Percentiles rank a stretch among this genome's conserved stretches.
phyloP scores from a whole-genome alignment of 2,113 vertebrate species.

The Petroica traversi region DNA sequence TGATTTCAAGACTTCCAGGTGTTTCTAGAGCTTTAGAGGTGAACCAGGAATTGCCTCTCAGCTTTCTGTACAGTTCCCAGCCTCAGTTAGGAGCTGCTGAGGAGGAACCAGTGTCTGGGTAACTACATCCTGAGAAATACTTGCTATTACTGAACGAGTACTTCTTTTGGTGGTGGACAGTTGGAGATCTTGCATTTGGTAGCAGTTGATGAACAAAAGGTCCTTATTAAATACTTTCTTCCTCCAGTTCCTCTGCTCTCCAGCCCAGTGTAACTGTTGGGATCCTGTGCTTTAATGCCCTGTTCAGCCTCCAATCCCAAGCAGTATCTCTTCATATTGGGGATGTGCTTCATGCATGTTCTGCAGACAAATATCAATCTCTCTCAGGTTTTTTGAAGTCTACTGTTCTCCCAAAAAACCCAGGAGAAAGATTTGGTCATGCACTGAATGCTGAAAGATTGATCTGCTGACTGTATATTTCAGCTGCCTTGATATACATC shows the following conservation, averaged over 20 bases:
- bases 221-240: not conserved
- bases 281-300: not conserved
- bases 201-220: not conserved
- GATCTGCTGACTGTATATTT: not conserved
- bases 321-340: not conserved
- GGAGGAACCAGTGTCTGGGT: not conserved
- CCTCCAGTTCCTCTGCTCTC: not conserved
- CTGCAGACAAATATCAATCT: not conserved
- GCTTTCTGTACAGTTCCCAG: not conserved
- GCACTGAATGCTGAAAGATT: not conserved
- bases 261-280: not conserved
- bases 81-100: not conserved
- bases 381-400: not conserved
- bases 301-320: not conserved
- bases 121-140: not conserved
- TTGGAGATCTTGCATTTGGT: not conserved
- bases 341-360: not conserved
- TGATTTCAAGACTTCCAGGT: not conserved
- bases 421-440: not conserved
- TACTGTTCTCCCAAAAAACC: not conserved
- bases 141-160: not conserved
- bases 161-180: not conserved
- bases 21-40: not conserved
- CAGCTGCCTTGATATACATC: not conserved
- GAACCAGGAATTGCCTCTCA: not conserved